Evolutionary conservation across 2,113 vertebrate genomes (phyloP), one percentile per base, ranked within the genome.

Genomic region (Peromyscus maniculatus): DNA sequence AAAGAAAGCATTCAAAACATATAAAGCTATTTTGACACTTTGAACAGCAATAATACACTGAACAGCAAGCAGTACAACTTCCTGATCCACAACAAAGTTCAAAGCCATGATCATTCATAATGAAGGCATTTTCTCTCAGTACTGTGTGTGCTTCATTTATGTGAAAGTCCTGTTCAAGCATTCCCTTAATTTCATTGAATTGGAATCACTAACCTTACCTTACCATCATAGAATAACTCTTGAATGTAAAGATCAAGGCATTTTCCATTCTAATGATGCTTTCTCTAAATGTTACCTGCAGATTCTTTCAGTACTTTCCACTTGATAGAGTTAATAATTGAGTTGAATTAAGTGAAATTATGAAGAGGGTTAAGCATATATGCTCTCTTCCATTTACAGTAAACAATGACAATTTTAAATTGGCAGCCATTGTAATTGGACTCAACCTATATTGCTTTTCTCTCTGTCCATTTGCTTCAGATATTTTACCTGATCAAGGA

Each of bases 271-370:
- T 10, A 97, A 74, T 83, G 52, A 5, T 43, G 64, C 80, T 9
- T 33, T 49, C 39, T 64, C 16, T 66, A 80, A 92, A 84, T 79
- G 2, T 95, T 72, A 46, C 19, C 71, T 80, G 5, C 55, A 55
- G 78, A 93, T 96, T 87, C 16, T 24, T 94, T 91, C 12, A 79
- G 28, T 11, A 77, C 57, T 97, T 43, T 91, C 28, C 83, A 7
- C 52, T 71, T 39, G 3, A 0, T 71, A 8, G 82, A 71, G 15
- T 64, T 89, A 93, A 91, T 52, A 88, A 94, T 75, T 97, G 46
- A 74, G 21, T 39, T 87, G 74, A 93, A 95, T 62, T 91, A 3
- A 67, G 88, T 84, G 62, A 89, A 97, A 94, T 83, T 77, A 94
- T 80, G 82, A 69, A 94, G 2, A 87, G 89, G 31, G 43, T 95